Evolutionary conservation across 1,140 invertebrate genomes (phyloP), one percentile per base, ranked within the genome.

Genomic region (Drosophila nikananu): DNA sequence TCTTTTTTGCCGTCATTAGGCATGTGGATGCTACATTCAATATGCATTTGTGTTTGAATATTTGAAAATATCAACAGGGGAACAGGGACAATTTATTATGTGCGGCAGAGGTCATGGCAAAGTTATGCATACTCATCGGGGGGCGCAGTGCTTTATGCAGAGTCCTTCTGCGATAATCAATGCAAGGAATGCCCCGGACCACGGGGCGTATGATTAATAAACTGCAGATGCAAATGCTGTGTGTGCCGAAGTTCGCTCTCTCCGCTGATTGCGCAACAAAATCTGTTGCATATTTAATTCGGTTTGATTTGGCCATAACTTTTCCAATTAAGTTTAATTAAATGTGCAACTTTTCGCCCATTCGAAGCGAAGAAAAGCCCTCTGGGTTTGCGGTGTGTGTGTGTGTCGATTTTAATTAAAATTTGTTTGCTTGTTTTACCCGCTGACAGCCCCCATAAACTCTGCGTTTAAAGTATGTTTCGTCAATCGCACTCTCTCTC

Each of bases 241-340:
- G 63, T 71, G 37, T 35, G n/a, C 23, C 13, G 27, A 70, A 67
- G 48, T 52, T 49, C 63, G 70, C 71, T 63, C 71, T 67, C 52
- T 72, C 52, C 72, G 62, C 59, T 80, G 83, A 74, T 87, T 87
- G 54, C 74, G 67, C 51, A 81, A 65, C 68, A 37, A 74, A 89
- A 89, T 84, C 81, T 79, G 81, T 79, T 89, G 84, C 84, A 89
- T 89, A 89, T 89, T 89, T 84, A 84, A 89, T 84, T 89, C 25
- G 74, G 63, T 90, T 84, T 83, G 84, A 89, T 89, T 87, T 89
- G 59, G 65, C 67, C 74, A 90, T 84, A 81, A 89, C 81, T 84
- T 89, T 89, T 84, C 65, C 84, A 89, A 89, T 89, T 89, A 84
- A 48, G 70, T 84, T 89, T 89, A 89, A 89, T 89, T 89, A 89